Evolutionary conservation across 2,113 vertebrate genomes (phyloP), one percentile per base, ranked within the genome.

Genomic region (Morone chrysops): DNA sequence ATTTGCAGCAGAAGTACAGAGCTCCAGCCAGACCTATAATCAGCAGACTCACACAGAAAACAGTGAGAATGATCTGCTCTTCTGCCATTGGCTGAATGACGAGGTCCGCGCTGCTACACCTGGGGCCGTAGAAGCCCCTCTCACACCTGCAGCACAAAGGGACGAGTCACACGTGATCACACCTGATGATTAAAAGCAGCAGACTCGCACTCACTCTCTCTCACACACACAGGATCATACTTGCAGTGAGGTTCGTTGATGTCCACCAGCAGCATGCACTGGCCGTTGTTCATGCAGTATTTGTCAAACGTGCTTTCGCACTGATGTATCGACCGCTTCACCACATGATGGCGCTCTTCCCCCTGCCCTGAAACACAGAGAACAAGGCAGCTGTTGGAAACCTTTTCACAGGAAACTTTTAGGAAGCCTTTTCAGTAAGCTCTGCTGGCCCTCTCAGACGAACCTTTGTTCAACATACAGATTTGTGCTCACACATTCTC

Each of bases 241-340:
- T 83, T 93, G 94, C 94, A 95, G 84, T 91, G 88, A 45, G 90
- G 85, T n/a, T 92, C 84, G 0, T 92, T 83, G n/a, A 91, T 4
- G 66, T 95, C 94, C 89, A 88, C 72, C 68, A 94, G 66, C 43
- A 93, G 76, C 43, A 94, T 90, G 81, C 94, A 95, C 80, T 92
- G 72, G 56, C 94, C 94, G 0, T 84, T 48, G 78, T 94, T 93
- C 68, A 95, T 17, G 76, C 94, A 94, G 88, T 76, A 94, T n/a
- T 50, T 61, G 6, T 92, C 91, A 16, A 63, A 88, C 1, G 82
- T 14, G 71, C 79, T 81, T 62, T 91, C 79, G 12, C 94, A 94
- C 38, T 5, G 75, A 53, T 81, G 73, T 10, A 31, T 63, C 2
- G 70, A 86, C 4, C 87, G 41, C 41, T 80, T 93, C 63, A 41